Evolutionary conservation across 2,888 invertebrate species (phyloP), one percentile per base, ranked within the genome.

Genomic region (Pantelozetes paolii): DNA sequence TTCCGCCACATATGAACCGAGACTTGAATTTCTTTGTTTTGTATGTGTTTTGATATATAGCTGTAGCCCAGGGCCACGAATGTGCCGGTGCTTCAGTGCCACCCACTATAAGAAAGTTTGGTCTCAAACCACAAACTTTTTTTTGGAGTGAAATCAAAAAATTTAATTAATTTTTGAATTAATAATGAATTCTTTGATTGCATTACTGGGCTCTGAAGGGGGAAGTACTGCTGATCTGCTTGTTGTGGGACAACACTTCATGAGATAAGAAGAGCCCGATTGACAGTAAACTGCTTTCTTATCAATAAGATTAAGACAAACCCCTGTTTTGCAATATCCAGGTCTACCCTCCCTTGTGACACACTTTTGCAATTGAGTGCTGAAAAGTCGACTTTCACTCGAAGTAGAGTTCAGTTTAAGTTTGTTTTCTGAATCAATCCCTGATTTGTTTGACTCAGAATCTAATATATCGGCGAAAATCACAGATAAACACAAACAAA

Each of bases 201-300:
- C n/a, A n/a, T n/a, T 69, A 69, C 42, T 32, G 9, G 69, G 42
- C 15, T 40, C 42, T 1, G 6, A 15, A 5, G 20, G 57, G n/a
- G 32, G 54, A 11, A 40, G 26, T 15, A 72, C 72, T 30, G 26
- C 62, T 42, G 40, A 9, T 62, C 59, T 62, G 40, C 11, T 28
- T n/a, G 57, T 42, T n/a, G 32, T 57, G 1, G 72, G 72, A 72
- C 72, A 72, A n/a, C 72, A 72, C 30, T 62, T 62, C 28, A 30
- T 45, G 8, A 64, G 45, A 42, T 40, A 64, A 13, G 23, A 62
- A 26, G 23, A 26, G n/a, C 23, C 45, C 23, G 45, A 45, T 28
- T 62, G 40, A 64, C 72, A 72, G 28, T 42, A 26, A 18, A 64
- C 54, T 20, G 72, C 59, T n/a, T 72, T 62, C 15, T 64, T 64